Base-by-base conservation (phyloP, 2,113 vertebrate genomes). In the Xiphophorus hellerii region DNA sequence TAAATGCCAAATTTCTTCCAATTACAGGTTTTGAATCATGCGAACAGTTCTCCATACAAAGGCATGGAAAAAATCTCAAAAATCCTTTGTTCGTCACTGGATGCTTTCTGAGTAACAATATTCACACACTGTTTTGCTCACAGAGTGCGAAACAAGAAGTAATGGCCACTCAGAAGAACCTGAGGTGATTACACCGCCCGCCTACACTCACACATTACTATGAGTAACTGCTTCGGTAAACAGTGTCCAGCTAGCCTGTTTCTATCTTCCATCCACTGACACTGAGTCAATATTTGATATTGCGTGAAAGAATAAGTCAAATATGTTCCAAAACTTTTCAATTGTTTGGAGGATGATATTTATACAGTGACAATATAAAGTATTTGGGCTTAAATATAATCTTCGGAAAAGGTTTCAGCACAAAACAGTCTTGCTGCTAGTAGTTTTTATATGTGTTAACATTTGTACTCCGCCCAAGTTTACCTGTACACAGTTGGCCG, bases 91-190 rank as follows among this genome's bases (percentile, higher is more conserved):
- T 35, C 2, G 44, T 39, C 30, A 27, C 3, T 79, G 2, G 6
- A 61, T 25, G 3, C n/a, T 22, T 22, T 66, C 54, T 74, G 9
- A 37, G 37, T 67, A 10, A 70, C 17, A 29, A 73, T 64, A 58
- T 64, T 73, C 64, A 71, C 73, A 61, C 22, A n/a, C 35, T 28
- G 5, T 48, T 83, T 30, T 68, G 66, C 61, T 87, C 63, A 15
- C 48, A 93, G 91, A 89, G 14, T 71, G 14, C 14, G 79, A 89
- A 73, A 87, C 74, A 35, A 86, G 80, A 82, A 89, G 82, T 77
- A 91, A 91, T 31, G 84, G 87, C 67, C 76, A 76, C 74, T 51
- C 64, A 35, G 85, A 88, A 69, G 87, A 90, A 58, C 62, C 82
- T 66, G 88, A 91, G 88, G 90, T 90, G 66, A 91, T 66, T 74